phyloP scores from a whole-genome alignment of 1,140 invertebrate genomes.

The Calliphora vicina region DNA sequence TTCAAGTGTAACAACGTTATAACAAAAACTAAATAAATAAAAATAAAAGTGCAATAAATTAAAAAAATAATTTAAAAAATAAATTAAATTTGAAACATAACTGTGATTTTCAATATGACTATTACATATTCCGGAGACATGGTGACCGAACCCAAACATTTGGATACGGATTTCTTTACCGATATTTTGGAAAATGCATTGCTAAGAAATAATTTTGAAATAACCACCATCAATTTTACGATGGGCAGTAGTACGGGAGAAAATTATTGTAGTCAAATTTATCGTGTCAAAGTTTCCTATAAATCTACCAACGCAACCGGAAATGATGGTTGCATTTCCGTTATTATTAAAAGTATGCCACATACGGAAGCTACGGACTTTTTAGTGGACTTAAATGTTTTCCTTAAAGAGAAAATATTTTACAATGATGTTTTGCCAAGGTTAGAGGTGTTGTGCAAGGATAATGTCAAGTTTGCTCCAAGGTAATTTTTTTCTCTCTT shows the following conservation, averaged over 20 bases:
- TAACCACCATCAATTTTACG: constrained; percentile 42
- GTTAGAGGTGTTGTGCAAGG: constrained; percentile 49
- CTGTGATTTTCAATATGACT: constrained; percentile 36
- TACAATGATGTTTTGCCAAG: constrained; percentile 54
- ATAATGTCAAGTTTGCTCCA: constrained; percentile 49
- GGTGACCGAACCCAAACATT: constrained; percentile 44
- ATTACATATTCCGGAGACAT: constrained; percentile 51
- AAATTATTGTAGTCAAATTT: constrained; percentile 57
- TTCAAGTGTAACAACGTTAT: background rate
- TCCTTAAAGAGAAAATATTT: constrained; percentile 52
- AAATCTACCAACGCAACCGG: background rate
- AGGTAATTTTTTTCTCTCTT: too few relatives aligned
- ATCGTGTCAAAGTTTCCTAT: constrained; percentile 45
- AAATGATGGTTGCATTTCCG: constrained; percentile 37
- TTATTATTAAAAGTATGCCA: constrained; percentile 56
- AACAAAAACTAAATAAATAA: background rate
- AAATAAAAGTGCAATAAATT: background rate
- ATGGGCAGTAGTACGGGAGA: constrained; percentile 56
- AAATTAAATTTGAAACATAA: background rate
- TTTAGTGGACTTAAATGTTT: constrained; percentile 51
- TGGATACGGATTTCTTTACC: constrained; percentile 50
- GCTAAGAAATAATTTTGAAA: constrained; percentile 39
- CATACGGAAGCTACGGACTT: constrained; percentile 47
- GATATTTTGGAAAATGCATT: constrained; percentile 54
- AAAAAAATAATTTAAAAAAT: background rate